phyloP scores from a whole-genome alignment of 2,113 vertebrate species.

The Hucho hucho region DNA sequence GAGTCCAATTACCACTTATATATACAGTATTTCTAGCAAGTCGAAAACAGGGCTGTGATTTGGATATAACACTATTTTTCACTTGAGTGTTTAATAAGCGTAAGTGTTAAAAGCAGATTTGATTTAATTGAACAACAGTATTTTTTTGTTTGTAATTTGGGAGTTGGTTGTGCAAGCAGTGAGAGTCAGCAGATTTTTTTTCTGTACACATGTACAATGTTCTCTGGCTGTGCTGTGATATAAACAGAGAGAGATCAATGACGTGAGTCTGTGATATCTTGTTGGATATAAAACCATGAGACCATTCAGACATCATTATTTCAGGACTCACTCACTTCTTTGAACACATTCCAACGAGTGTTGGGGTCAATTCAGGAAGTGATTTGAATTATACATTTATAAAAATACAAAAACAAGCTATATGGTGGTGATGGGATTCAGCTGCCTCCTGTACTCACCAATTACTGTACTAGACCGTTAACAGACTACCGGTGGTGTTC shows the following conservation, averaged over 20 bases:
- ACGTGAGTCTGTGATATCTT: too few relatives aligned
- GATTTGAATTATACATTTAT: neutral
- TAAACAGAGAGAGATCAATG: neutral
- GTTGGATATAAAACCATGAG: too few relatives aligned
- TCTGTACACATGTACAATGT: too few relatives aligned
- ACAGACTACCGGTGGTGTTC: neutral
- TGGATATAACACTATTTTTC: slow-evolving; percentile 14
- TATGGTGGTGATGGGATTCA: too few relatives aligned
- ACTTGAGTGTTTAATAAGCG: neutral
- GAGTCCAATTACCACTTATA: slow-evolving; percentile 19
- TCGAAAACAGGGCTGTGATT: slow-evolving; percentile 22
- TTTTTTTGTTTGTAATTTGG: too few relatives aligned
- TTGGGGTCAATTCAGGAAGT: neutral
- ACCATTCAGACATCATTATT: too few relatives aligned
- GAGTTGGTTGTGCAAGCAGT: too few relatives aligned
- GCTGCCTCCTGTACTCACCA: neutral
- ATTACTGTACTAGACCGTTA: neutral
- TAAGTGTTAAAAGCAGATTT: neutral
- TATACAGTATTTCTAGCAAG: slow-evolving; percentile 25
- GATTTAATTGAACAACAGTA: neutral
- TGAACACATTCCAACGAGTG: too few relatives aligned
- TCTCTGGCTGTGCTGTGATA: neutral
- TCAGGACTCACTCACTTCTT: too few relatives aligned
- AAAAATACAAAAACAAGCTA: neutral
- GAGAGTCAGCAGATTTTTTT: too few relatives aligned